phyloP scores from a whole-genome alignment of 1,140 invertebrate genomes.

The Pachypeltis micranthus region DNA sequence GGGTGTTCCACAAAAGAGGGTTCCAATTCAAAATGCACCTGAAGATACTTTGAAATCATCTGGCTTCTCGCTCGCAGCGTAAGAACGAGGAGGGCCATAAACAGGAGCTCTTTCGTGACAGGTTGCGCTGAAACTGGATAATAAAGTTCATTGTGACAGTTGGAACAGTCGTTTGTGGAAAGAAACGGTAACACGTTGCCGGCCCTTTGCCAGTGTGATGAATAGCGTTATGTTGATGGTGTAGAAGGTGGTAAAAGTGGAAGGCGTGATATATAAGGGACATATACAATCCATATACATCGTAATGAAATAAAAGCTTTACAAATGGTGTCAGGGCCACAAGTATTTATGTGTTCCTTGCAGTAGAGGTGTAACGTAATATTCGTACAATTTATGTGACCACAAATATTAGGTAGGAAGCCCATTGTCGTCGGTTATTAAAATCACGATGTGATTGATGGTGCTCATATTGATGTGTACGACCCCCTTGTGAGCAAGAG shows the following conservation, averaged over 20 bases:
- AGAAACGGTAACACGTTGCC: neutral
- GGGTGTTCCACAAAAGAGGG: too few species aligned
- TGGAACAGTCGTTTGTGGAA: neutral
- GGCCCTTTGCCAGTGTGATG: neutral
- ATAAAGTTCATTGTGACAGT: neutral
- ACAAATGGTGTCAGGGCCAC: neutral
- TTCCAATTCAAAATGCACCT: too few species aligned
- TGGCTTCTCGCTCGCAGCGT: too few species aligned
- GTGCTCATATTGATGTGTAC: neutral
- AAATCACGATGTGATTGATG: slow-evolving; percentile 9
- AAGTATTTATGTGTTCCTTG: neutral
- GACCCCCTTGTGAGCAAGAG: neutral
- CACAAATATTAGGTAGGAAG: slow-evolving; percentile 9
- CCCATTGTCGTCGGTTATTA: slow-evolving; percentile 4
- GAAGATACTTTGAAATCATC: too few species aligned
- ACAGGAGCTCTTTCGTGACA: too few species aligned
- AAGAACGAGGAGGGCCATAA: too few species aligned
- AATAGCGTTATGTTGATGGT: neutral
- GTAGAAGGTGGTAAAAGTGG: too few species aligned
- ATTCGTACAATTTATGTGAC: slow-evolving; percentile 3
- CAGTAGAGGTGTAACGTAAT: neutral
- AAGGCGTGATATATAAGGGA: too few species aligned
- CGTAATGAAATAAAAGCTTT: slow-evolving; percentile 1
- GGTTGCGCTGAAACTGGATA: neutral
- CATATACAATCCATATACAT: too few species aligned